Evolutionary conservation across 2,113 vertebrate species (phyloP).

Genomic region (Nannospalax galili): DNA sequence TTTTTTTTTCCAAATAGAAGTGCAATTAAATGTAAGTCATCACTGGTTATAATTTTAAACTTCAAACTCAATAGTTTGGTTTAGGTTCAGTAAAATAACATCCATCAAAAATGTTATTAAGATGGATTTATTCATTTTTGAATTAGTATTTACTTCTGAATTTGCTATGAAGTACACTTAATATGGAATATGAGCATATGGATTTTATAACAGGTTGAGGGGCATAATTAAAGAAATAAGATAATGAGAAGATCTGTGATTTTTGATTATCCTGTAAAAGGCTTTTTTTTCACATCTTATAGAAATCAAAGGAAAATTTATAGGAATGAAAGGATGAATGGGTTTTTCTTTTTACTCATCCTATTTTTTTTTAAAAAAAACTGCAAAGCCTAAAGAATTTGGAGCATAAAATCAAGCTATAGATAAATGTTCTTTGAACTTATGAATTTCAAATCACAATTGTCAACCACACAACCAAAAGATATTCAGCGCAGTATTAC

Average conservation of each 20-base stretch:
- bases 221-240: background rate
- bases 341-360: background rate
- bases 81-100: background rate
- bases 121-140: background rate
- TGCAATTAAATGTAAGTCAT: background rate
- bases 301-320: slow-evolving; percentile 29
- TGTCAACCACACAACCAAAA: slow-evolving; percentile 54
- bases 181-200: background rate
- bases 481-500: slow-evolving; percentile 34
- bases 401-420: slow-evolving; percentile 51
- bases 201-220: background rate
- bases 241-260: rapidly evolving
- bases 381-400: slow-evolving; percentile 27
- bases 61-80: background rate
- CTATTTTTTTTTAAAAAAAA: slow-evolving; percentile 10
- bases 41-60: background rate
- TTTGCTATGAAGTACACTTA: background rate
- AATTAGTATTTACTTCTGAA: slow-evolving; percentile 23
- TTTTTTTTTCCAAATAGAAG: background rate
- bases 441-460: slow-evolving; percentile 62
- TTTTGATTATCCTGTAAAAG: slow-evolving; percentile 20
- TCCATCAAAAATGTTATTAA: background rate
- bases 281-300: background rate
- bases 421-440: slow-evolving; percentile 71
- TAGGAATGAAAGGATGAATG: background rate